Evolutionary conservation across 2,113 vertebrate genomes (phyloP), one percentile per base, ranked within the genome.

Genomic region (Calcarius ornatus): DNA sequence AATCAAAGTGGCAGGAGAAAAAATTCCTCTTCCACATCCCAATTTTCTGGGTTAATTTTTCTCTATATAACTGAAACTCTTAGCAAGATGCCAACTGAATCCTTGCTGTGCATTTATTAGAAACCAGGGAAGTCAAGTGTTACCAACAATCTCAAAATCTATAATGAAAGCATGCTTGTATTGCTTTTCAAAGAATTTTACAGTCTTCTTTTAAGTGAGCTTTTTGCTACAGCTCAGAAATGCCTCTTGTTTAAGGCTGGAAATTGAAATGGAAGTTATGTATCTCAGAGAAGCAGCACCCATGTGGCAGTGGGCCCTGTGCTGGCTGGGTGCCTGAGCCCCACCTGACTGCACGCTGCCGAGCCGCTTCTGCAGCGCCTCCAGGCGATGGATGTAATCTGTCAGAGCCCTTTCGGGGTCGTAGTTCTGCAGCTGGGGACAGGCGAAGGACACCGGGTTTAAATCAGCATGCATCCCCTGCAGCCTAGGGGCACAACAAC

Each of bases 391-490:
- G 97, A 99, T 99, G 90, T 99, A 99, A 97, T 99, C 99, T 1
- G 98, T 99, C 71, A 99, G 98, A 27, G 99, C 99, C 86, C 99
- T 97, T 82, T 99, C 99, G 4, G 99, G 99, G 65, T 99, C 99
- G 5, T 99, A 99, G 97, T 98, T 99, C 98, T 99, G 99, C 87
- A 99, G 98, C 70, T 99, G 99, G 72, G 99, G 98, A 76, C 98
- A 99, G 38, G 98, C 73, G 43, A 99, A 97, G 27, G 98, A 96
- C 14, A 97, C 97, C 4, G 98, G 96, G 81, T 98, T 98, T 60
- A 97, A 94, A 19, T 98, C 97, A 8, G 95, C 13, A 6, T 94
- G 96, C 75, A 81, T 45, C 33, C 97, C 60, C 17, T 98, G 98
- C 88, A 98, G 98, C 98, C 99, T 99, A 61, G 15, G 35, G 70